Percentiles rank a stretch among this genome's conserved stretches.
phyloP scores from a whole-genome alignment of 2,888 invertebrate species.

The Iphiclides podalirius region DNA sequence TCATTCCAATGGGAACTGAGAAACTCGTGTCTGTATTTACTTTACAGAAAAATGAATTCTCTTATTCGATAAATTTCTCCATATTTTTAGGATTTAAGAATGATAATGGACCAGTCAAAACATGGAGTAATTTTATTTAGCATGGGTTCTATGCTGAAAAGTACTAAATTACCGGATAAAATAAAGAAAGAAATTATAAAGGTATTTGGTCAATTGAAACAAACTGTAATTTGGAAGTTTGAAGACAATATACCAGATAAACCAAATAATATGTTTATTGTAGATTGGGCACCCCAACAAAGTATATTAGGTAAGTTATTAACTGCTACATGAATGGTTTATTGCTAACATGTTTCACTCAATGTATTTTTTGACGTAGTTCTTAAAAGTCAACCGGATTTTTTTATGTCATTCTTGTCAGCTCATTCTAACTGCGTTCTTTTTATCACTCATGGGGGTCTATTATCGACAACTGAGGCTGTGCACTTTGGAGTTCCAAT shows the following conservation, averaged over 20 bases:
- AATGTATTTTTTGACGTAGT: no score
- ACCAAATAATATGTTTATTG: slow-evolving; percentile 45
- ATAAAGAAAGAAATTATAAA: slow-evolving; percentile 46
- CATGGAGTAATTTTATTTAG: slow-evolving; percentile 74
- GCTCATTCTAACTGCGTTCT: slow-evolving; percentile 41
- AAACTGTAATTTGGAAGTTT: slow-evolving; percentile 65
- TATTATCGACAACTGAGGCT: slow-evolving; percentile 45
- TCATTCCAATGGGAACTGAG: no score
- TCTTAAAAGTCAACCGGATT: no score
- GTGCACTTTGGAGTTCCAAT: slow-evolving; percentile 47
- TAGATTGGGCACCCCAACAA: slow-evolving; percentile 53
- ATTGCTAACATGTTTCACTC: no score
- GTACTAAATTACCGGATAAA: slow-evolving; percentile 49
- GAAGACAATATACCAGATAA: slow-evolving; percentile 38
- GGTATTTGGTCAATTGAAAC: slow-evolving; percentile 60
- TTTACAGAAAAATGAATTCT: no score
- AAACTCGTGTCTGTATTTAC: no score
- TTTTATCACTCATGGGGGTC: slow-evolving; percentile 48
- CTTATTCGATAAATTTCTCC: no score
- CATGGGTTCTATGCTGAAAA: slow-evolving; percentile 64
- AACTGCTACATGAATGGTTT: no score
- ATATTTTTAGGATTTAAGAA: slow-evolving; percentile 49
- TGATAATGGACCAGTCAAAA: slow-evolving; percentile 56
- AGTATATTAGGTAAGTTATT: slow-evolving; percentile 44
- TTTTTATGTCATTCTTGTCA: no score